Conservation (phyloP, 2,113 vertebrate genomes). For the Paradoxurus hermaphroditus region DNA sequence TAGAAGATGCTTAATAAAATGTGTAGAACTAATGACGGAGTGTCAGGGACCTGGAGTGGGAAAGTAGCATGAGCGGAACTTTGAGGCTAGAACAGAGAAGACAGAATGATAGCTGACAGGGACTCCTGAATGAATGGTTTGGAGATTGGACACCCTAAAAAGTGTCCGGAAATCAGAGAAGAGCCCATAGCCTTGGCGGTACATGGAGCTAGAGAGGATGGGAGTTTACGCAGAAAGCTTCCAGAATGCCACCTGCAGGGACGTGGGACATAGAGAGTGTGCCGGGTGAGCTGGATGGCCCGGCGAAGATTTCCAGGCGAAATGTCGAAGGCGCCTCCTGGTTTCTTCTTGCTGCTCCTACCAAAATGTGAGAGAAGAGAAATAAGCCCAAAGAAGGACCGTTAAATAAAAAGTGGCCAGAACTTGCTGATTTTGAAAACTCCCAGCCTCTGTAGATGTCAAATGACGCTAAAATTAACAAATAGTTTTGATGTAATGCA, state of each 20-base stretch:
- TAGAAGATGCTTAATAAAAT: background rate
- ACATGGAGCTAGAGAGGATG: background rate
- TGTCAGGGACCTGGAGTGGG: background rate
- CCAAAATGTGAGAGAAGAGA: background rate
- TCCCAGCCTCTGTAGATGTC: background rate
- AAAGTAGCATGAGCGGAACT: background rate
- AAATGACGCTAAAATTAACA: background rate
- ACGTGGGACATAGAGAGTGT: background rate
- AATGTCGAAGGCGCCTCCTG: background rate
- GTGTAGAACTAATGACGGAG: background rate
- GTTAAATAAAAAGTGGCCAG: background rate
- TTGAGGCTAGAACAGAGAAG: background rate
- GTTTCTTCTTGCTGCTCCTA: background rate
- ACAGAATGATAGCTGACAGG: background rate
- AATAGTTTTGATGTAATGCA: background rate
- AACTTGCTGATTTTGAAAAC: background rate
- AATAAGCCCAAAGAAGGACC: background rate
- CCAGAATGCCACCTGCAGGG: background rate
- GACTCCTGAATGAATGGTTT: background rate
- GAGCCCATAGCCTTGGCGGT: too few relatives aligned
- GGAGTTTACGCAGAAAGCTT: background rate
- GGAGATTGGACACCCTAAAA: background rate
- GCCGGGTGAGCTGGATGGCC: too few relatives aligned
- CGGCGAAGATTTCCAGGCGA: background rate
- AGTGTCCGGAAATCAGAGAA: background rate